A percentile compares a stretch with the other conserved stretches of the same genome.
Evolutionary conservation across 2,888 invertebrate genomes (phyloP).

Genomic region (Melieria picta): DNA sequence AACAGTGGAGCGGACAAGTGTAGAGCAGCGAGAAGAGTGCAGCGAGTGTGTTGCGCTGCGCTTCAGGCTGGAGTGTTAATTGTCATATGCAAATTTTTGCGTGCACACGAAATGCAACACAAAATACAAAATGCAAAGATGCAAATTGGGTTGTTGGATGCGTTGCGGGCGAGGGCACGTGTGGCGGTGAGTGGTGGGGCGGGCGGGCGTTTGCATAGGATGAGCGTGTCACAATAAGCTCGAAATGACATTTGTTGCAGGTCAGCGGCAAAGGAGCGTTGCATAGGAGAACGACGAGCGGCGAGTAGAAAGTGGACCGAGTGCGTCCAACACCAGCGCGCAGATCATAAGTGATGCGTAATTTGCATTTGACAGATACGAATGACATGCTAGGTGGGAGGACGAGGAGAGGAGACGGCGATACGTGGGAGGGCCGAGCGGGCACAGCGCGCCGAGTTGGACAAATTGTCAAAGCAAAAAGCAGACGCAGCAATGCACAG

Average conservation of each 20-base stretch:
- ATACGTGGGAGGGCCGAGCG: background rate
- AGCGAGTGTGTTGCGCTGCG: background rate
- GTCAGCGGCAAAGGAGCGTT: background rate
- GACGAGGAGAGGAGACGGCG: background rate
- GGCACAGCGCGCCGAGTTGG: background rate
- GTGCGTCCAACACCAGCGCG: conserved; percentile 5
- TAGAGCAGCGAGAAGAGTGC: background rate
- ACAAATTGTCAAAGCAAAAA: background rate
- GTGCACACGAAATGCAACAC: conserved; percentile 54
- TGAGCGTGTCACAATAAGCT: conserved; percentile 57
- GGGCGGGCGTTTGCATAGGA: conserved; percentile 10
- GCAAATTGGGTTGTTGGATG: conserved; percentile 48
- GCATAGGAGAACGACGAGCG: background rate
- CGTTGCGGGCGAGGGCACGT: background rate
- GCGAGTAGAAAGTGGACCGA: background rate
- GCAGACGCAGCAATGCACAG: background rate
- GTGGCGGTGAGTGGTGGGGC: background rate
- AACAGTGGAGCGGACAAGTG: background rate
- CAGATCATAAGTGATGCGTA: conserved; percentile 57
- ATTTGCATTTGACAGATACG: conserved; percentile 62
- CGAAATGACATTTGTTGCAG: conserved; percentile 50
- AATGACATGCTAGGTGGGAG: conserved; percentile 11
- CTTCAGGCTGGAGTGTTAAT: conserved; percentile 52
- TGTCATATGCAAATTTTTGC: conserved; percentile 61
- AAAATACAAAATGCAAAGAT: conserved; percentile 58